Evolutionary conservation across 2,113 vertebrate genomes (phyloP).

Genomic region (Dipodomys spectabilis): DNA sequence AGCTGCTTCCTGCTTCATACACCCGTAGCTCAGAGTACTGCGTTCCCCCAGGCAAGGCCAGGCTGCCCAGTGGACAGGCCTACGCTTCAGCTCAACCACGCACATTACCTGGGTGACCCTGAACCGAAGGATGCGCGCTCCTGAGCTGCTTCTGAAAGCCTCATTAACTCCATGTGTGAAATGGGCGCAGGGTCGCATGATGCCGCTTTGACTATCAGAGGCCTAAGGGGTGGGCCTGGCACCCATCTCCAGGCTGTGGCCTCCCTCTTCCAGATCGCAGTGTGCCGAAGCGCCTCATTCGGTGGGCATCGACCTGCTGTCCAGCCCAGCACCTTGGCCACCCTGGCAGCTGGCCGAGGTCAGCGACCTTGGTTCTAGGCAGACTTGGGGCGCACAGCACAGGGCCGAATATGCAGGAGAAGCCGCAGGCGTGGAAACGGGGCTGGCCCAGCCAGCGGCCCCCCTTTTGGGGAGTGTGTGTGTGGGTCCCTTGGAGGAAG

Average conservation of each 20-base stretch:
- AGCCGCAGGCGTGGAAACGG: background rate
- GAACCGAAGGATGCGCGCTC: background rate
- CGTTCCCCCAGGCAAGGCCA: no score
- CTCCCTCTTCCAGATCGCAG: background rate
- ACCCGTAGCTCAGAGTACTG: background rate
- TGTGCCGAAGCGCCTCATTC: background rate
- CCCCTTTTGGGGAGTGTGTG: background rate
- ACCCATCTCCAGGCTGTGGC: background rate
- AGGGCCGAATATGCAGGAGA: no score
- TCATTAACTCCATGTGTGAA: slow-evolving; percentile 22
- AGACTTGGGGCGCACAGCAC: no score
- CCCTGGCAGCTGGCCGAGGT: background rate
- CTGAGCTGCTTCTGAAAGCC: background rate
- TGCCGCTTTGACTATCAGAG: background rate
- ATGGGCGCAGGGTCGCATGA: background rate
- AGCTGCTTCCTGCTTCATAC: background rate
- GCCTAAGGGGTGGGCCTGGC: background rate
- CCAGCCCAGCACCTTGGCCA: background rate
- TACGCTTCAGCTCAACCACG: background rate
- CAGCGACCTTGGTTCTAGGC: no score
- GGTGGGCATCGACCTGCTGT: background rate
- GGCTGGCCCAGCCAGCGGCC: background rate
- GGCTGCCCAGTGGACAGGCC: background rate
- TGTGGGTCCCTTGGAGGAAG: background rate
- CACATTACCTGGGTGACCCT: background rate